A percentile compares a stretch with the other conserved stretches of the same genome.
Evolutionary conservation across 2,113 vertebrate genomes (phyloP).

Genomic region (Donacobius atricapilla): DNA sequence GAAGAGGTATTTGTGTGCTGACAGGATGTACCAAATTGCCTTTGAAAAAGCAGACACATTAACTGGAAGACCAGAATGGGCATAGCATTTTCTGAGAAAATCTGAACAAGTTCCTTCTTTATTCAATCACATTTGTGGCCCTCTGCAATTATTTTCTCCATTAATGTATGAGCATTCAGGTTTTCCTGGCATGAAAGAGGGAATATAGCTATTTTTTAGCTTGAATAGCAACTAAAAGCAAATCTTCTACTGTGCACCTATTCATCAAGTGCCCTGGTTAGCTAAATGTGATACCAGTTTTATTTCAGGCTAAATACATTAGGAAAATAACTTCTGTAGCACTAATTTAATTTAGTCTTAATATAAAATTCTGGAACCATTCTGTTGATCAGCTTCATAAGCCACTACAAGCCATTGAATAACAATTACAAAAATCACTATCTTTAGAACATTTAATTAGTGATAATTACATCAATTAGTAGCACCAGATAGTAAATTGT

Average conservation of each 20-base stretch:
- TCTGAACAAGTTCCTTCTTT: neutral
- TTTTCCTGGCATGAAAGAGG: neutral
- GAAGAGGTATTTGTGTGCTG: neutral
- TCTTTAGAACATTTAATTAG: neutral
- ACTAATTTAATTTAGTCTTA: conserved; percentile 6
- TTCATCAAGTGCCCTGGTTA: neutral
- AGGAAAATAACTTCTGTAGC: neutral
- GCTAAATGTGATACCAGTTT: neutral
- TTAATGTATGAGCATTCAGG: neutral
- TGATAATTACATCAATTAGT: neutral
- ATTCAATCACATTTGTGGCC: neutral
- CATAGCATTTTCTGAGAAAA: neutral
- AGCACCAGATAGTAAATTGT: neutral
- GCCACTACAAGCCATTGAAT: neutral
- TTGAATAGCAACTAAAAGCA: conserved; percentile 6
- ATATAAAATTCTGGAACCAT: neutral
- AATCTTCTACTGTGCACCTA: neutral
- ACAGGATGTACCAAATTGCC: neutral
- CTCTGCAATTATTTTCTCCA: neutral
- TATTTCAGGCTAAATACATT: neutral
- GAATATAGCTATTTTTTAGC: neutral
- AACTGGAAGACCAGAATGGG: neutral
- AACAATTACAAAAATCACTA: neutral
- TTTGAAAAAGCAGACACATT: neutral
- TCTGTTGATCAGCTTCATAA: neutral